Percentiles rank a stretch among this genome's conserved stretches.
Conservation (phyloP, 2,888 invertebrate species). For the Argyra leucocephala region DNA sequence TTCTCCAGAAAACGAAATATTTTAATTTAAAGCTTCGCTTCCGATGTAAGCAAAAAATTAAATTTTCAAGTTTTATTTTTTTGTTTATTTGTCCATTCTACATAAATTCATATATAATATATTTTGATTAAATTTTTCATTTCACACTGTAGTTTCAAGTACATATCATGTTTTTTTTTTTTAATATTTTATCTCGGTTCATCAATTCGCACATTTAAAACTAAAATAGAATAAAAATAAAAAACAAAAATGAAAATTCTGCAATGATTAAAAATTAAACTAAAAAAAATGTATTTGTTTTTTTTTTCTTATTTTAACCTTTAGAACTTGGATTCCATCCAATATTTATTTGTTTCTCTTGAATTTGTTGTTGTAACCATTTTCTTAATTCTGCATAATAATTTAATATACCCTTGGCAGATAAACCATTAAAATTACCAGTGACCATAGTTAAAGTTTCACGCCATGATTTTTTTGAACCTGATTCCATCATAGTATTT, state of each 20-base stretch:
- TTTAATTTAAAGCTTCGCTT: no score
- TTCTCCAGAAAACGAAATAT: no score
- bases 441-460: conserved; percentile 65
- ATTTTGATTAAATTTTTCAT: no score
- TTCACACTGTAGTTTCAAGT: no score
- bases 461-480: conserved; percentile 66
- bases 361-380: conserved; percentile 62
- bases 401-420: conserved; percentile 64
- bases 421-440: conserved; percentile 62
- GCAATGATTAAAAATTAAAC: no score
- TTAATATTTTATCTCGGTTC: neutral
- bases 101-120: no score
- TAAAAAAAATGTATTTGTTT: neutral
- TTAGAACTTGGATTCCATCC: conserved; percentile 45
- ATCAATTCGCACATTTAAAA: neutral
- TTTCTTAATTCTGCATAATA: conserved; percentile 69
- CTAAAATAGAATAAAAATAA: neutral
- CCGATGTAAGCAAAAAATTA: no score
- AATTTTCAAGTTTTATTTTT: no score
- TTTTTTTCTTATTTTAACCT: neutral
- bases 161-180: neutral
- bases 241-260: neutral
- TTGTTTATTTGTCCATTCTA: no score
- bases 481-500: conserved; percentile 55
- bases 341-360: conserved; percentile 49